Base-by-base conservation (phyloP, 2,797 vertebrate genomes). In the Hypotaenidia philippensis region DNA sequence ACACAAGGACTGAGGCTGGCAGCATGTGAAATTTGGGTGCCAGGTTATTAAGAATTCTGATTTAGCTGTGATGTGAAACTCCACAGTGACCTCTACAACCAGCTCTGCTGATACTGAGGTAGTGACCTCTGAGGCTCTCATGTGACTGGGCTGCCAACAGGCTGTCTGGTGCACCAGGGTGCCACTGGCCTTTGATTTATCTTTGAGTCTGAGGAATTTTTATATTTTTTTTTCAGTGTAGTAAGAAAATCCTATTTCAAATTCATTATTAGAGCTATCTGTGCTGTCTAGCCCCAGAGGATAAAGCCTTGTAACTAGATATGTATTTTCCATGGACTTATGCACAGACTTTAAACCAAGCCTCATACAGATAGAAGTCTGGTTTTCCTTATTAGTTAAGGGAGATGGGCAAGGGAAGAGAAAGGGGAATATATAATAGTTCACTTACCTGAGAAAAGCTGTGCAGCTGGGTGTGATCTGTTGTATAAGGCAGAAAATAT, bases 181-280 rank as follows among this genome's bases (percentile, higher is more conserved):
- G 83, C 97, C 95, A 96, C 95, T 96, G 95, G 17, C 76, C 94
- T 97, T 96, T 96, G 95, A 96, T 97, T 96, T 95, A 92, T 72
- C 86, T 93, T 94, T 96, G 96, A 96, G 80, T 93, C 81, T 92
- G 86, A 96, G 92, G 94, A 96, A 92, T 50, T 50, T 49, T 49
- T 83, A 44, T 44, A 44, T 83, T 64, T 89, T 91, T 87, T 80
- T 90, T 75, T 34, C 10, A 50, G 32, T 77, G 68, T 55, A 85
- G 76, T 75, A 92, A 78, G 68, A 92, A 91, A 96, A 96, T 89
- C 72, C 76, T 83, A 71, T 83, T 93, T 96, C 79, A 87, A 87
- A 96, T 91, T 92, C 79, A 86, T 92, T 95, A 96, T 85, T 68
- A 91, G 76, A 78, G 69, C 56, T 89, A 91, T 61, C 91, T 81